These are phyloP conservation scores for Drosophila rufa DNA, from an alignment of 1,140 invertebrate species.

Conservation along the genomic window DNA sequence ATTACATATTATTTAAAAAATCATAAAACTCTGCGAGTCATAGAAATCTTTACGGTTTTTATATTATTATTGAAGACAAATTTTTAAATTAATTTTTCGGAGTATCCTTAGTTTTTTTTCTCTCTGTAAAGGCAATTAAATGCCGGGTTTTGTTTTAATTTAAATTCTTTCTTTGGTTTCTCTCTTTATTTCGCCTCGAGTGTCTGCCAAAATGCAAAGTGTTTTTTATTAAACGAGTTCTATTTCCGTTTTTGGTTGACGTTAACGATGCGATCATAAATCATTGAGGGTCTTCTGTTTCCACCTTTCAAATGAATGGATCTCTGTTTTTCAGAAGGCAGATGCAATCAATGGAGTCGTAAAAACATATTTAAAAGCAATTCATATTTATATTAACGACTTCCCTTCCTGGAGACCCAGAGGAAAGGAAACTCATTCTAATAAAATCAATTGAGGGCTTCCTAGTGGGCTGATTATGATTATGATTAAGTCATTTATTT, in stretches of 20 bases:
- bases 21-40: too few relatives aligned
- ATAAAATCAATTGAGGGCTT: constrained; percentile 20
- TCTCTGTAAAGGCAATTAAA: constrained; percentile 54
- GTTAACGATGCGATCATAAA: constrained; percentile 49
- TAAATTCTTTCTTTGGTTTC: constrained; percentile 28
- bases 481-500: constrained; percentile 32
- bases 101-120: constrained; percentile 13
- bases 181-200: constrained; percentile 26
- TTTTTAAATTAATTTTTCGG: not conserved
- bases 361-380: constrained; percentile 41
- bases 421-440: constrained; percentile 12
- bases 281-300: constrained; percentile 30
- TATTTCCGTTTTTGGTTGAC: constrained; percentile 54
- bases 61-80: not conserved
- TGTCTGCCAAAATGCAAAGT: constrained; percentile 54
- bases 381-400: constrained; percentile 53
- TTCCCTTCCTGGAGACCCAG: constrained; percentile 18
- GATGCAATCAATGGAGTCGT: constrained; percentile 49
- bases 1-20: too few relatives aligned
- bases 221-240: constrained; percentile 58
- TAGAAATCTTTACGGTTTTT: not conserved
- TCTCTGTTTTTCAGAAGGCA: constrained; percentile 11
- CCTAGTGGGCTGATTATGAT: not conserved
- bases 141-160: constrained; percentile 44
- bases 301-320: constrained; percentile 34